Evolutionary conservation across 2,888 invertebrate genomes (phyloP).

Genomic region (Eudasyphora cyanicolor): DNA sequence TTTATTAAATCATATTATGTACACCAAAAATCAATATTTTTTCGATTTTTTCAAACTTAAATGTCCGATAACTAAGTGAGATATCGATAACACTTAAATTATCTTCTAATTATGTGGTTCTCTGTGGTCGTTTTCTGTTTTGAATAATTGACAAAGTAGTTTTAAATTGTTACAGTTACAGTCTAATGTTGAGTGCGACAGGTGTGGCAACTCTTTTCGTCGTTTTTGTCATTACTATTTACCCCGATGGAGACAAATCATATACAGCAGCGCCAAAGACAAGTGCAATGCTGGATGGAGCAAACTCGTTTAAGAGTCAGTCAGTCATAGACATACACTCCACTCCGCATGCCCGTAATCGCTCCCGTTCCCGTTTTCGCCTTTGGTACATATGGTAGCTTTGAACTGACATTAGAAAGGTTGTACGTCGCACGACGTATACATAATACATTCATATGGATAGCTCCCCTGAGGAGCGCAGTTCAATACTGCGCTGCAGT

Average conservation of each 20-base stretch:
- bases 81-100: no score
- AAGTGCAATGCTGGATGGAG: not conserved
- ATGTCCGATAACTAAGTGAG: no score
- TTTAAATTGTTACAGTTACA: no score
- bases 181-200: no score
- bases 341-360: not conserved
- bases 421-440: no score
- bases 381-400: constrained; percentile 44
- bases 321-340: not conserved
- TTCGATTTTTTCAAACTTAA: no score
- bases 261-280: not conserved
- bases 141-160: no score
- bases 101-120: no score
- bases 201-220: not conserved
- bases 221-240: not conserved
- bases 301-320: constrained; percentile 8
- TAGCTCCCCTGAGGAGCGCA: constrained; percentile 1
- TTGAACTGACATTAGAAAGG: constrained; percentile 37
- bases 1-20: no score
- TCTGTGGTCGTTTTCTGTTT: no score
- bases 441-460: no score
- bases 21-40: no score
- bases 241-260: constrained; percentile 47
- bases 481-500: constrained; percentile 13
- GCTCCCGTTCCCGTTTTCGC: not conserved